Conservation (phyloP, 2,797 vertebrate genomes). For the Gephyroberyx darwinii region DNA sequence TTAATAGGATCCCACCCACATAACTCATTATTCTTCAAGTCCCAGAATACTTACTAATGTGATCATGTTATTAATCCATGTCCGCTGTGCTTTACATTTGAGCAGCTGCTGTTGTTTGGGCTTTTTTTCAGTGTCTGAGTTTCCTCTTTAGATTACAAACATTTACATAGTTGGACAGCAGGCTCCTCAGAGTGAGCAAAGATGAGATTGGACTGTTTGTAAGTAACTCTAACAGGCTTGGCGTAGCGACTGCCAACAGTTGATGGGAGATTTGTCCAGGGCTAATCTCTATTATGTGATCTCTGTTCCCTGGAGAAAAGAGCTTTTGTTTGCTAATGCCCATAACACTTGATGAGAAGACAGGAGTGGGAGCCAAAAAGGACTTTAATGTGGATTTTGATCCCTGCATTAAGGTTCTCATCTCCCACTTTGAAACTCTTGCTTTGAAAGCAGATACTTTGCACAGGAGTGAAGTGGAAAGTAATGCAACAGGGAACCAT, state of each 20-base stretch:
- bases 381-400: conserved; percentile 9
- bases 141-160: conserved; percentile 25
- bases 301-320: conserved; percentile 15
- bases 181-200: not conserved
- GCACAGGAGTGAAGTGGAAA: conserved; percentile 37
- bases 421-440: not conserved
- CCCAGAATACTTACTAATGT: conserved; percentile 13
- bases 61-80: conserved; percentile 23
- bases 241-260: not conserved
- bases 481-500: not conserved
- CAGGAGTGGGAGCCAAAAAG: not conserved
- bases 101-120: not conserved
- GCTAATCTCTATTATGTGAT: conserved; percentile 11
- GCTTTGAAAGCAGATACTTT: conserved; percentile 32
- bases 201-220: not conserved
- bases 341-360: conserved; percentile 15
- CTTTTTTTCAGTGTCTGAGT: not conserved
- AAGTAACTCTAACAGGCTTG: not conserved
- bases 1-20: conserved; percentile 27
- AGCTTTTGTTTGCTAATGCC: conserved; percentile 34
- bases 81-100: conserved; percentile 1
- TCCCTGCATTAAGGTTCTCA: conserved; percentile 3
- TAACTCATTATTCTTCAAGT: conserved; percentile 18
- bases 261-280: conserved; percentile 28
- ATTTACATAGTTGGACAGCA: conserved; percentile 5